Evolutionary conservation across 1,140 invertebrate genomes (phyloP).

Genomic region (Trichoplusia ni): DNA sequence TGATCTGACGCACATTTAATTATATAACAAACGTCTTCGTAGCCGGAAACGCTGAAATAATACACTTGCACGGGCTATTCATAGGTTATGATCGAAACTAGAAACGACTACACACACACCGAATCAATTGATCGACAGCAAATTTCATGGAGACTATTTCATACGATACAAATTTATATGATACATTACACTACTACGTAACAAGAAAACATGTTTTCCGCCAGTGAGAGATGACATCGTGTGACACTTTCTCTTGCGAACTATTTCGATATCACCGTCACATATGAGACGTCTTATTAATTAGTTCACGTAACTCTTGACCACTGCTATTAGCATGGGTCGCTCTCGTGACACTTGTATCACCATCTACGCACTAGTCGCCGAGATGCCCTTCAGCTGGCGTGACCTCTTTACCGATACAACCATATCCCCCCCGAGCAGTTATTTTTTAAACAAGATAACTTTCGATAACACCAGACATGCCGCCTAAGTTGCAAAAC

Average conservation of each 20-base stretch:
- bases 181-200: too few relatives aligned
- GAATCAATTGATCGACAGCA: neutral
- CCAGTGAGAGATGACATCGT: neutral
- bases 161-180: too few relatives aligned
- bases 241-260: neutral
- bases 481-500: too few relatives aligned
- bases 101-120: neutral
- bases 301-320: neutral
- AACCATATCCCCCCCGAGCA: neutral
- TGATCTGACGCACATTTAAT: neutral
- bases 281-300: neutral
- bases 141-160: too few relatives aligned
- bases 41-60: slow-evolving; percentile 7
- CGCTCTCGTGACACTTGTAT: neutral
- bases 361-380: neutral
- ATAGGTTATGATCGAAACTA: slow-evolving; percentile 5
- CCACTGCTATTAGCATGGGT: neutral
- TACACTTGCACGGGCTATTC: neutral
- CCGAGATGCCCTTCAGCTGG: neutral
- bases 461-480: neutral
- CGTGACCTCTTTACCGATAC: neutral
- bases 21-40: neutral
- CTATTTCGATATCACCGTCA: neutral
- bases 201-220: too few relatives aligned
- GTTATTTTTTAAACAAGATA: neutral